Percentiles rank a stretch among this genome's conserved stretches.
These are phyloP conservation scores for Acanthacorydalis orientalis DNA, from an alignment of 2,888 invertebrate genomes.

Conservation along the genomic window DNA sequence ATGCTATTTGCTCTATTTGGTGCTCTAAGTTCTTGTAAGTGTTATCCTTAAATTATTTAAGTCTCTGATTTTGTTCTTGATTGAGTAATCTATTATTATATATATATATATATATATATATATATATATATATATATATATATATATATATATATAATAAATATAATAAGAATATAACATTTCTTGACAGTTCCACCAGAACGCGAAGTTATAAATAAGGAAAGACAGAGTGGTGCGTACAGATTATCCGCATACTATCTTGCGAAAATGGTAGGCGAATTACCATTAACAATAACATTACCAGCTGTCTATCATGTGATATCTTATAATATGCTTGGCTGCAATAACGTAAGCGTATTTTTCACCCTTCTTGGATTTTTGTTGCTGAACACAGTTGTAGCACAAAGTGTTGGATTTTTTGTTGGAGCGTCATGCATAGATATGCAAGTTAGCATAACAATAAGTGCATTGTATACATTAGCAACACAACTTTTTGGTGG, in stretches of 20 bases:
- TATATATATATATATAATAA: not conserved
- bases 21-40: conserved; percentile 62
- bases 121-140: too few species aligned
- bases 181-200: conserved; percentile 52
- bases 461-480: conserved; percentile 58
- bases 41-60: conserved; percentile 4
- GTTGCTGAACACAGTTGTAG: conserved; percentile 52
- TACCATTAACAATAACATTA: conserved; percentile 55
- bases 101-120: too few species aligned
- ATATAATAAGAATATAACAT: not conserved
- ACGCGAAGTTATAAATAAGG: conserved; percentile 63
- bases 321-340: conserved; percentile 58
- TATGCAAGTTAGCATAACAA: conserved; percentile 59
- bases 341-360: conserved; percentile 46
- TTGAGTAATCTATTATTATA: too few species aligned
- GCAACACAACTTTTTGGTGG: conserved; percentile 63
- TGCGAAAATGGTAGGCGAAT: conserved; percentile 66
- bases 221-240: conserved; percentile 61
- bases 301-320: conserved; percentile 61
- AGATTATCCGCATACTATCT: conserved; percentile 63
- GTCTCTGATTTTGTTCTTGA: not conserved
- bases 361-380: conserved; percentile 49
- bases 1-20: conserved; percentile 66
- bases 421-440: conserved; percentile 63
- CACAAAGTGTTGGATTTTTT: conserved; percentile 65